Evolutionary conservation across 2,888 invertebrate genomes (phyloP).

Genomic region (Aporophyla lueneburgensis): DNA sequence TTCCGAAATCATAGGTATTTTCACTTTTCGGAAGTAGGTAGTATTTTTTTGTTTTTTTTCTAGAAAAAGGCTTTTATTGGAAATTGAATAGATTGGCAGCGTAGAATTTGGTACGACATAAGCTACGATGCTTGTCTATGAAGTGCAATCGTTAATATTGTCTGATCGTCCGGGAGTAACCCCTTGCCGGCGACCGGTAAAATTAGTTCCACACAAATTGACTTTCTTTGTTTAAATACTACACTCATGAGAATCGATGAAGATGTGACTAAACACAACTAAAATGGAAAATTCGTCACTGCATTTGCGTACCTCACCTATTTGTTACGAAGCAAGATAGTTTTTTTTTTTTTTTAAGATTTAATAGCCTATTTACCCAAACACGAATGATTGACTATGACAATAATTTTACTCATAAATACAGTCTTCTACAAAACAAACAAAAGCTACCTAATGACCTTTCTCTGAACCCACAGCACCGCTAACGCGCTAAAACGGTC

Average conservation of each 20-base stretch:
- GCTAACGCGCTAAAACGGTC: slow-evolving; percentile 13
- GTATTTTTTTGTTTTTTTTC: too few species aligned
- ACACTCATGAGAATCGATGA: slow-evolving; percentile 43
- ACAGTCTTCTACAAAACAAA: slow-evolving; percentile 35
- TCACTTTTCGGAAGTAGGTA: too few species aligned
- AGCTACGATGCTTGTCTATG: slow-evolving; percentile 36
- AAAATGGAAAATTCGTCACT: slow-evolving; percentile 36
- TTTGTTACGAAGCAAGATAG: not conserved
- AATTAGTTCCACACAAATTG: slow-evolving; percentile 69
- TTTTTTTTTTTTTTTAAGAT: not conserved
- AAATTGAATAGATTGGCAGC: not conserved
- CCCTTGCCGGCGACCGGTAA: slow-evolving; percentile 63
- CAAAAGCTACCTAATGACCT: slow-evolving; percentile 29
- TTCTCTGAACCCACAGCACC: slow-evolving; percentile 29
- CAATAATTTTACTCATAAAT: slow-evolving; percentile 6
- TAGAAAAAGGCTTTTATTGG: too few species aligned
- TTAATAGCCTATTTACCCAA: slow-evolving; percentile 4
- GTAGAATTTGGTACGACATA: slow-evolving; percentile 31
- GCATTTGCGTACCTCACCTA: slow-evolving; percentile 13
- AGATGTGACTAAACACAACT: slow-evolving; percentile 41
- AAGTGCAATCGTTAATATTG: slow-evolving; percentile 60
- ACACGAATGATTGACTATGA: not conserved
- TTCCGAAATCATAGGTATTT: too few species aligned
- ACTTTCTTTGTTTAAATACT: slow-evolving; percentile 57
- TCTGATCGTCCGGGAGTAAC: slow-evolving; percentile 67